Percentiles rank a stretch among this genome's conserved stretches.
These are phyloP conservation scores for Cardiocondyla obscurior DNA, from an alignment of 1,140 invertebrate species.

Conservation along the genomic window DNA sequence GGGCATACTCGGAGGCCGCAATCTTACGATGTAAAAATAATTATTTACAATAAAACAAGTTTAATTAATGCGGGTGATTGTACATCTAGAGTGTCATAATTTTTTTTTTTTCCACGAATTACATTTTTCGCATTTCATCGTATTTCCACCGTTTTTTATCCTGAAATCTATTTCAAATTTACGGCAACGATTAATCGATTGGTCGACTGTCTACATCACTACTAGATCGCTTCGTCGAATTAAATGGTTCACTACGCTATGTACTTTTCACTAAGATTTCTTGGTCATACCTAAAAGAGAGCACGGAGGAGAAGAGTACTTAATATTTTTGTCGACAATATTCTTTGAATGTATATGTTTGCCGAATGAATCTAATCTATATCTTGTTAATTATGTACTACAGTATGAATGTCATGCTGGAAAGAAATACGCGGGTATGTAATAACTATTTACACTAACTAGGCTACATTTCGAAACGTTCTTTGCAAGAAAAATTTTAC, in stretches of 20 bases:
- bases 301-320: slow-evolving; percentile 63
- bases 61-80: neutral
- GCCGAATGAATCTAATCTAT: slow-evolving; percentile 3
- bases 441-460: slow-evolving; percentile 62
- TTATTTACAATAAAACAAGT: slow-evolving; percentile 53
- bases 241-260: slow-evolving; percentile 34
- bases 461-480: too few species aligned
- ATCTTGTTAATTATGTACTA: neutral
- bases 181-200: slow-evolving; percentile 5
- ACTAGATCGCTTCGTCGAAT: slow-evolving; percentile 47
- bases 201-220: slow-evolving; percentile 56
- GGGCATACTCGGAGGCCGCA: neutral
- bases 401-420: neutral
- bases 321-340: slow-evolving; percentile 45
- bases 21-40: slow-evolving; percentile 62
- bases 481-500: too few species aligned
- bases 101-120: slow-evolving; percentile 10
- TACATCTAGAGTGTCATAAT: neutral
- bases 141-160: neutral
- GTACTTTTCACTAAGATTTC: slow-evolving; percentile 31
- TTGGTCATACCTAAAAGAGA: slow-evolving; percentile 64
- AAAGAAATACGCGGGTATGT: neutral
- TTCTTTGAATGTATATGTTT: slow-evolving; percentile 8
- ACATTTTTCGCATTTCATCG: neutral
- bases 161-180: neutral